A percentile compares a stretch with the other conserved stretches of the same genome.
Evolutionary conservation across 2,888 invertebrate genomes (phyloP).

Genomic region (Rotaria sp.): DNA sequence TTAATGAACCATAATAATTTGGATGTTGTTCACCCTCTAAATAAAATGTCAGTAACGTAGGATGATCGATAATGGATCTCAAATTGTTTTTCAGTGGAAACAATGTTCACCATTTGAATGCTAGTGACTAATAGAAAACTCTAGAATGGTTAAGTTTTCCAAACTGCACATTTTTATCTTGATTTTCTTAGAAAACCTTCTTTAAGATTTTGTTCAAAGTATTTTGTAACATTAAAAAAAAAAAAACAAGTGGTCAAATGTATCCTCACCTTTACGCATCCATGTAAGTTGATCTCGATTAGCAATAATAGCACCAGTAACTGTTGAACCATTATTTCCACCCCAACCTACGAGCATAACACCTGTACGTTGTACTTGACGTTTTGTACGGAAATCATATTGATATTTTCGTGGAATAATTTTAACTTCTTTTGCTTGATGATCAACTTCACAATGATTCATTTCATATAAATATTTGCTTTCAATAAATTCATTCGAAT

Average conservation of each 20-base stretch:
- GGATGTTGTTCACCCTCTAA: slow-evolving; percentile 60
- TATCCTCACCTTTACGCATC: slow-evolving; percentile 57
- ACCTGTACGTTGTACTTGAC: slow-evolving; percentile 73
- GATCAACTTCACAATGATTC: slow-evolving; percentile 25
- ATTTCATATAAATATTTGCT: slow-evolving; percentile 72
- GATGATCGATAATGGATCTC: too few relatives aligned
- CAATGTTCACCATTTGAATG: too few relatives aligned
- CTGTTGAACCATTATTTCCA: slow-evolving; percentile 88
- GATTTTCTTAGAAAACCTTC: too few relatives aligned
- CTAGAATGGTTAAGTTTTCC: too few relatives aligned
- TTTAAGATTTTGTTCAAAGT: too few relatives aligned
- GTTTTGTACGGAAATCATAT: slow-evolving; percentile 60
- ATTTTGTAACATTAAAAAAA: too few relatives aligned
- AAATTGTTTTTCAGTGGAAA: too few relatives aligned
- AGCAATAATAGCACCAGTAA: slow-evolving; percentile 77
- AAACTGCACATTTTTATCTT: too few relatives aligned
- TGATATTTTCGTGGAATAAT: slow-evolving; percentile 1
- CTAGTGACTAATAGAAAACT: too few relatives aligned
- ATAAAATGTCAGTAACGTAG: too few relatives aligned
- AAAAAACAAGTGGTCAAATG: too few relatives aligned
- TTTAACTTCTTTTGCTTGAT: background rate
- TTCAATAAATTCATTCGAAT: slow-evolving; percentile 71
- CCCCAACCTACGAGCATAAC: slow-evolving; percentile 93
- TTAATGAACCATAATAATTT: slow-evolving; percentile 85
- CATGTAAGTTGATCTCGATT: slow-evolving; percentile 70